Conservation (phyloP, 2,888 invertebrate genomes). For the Lobophora halterata region DNA sequence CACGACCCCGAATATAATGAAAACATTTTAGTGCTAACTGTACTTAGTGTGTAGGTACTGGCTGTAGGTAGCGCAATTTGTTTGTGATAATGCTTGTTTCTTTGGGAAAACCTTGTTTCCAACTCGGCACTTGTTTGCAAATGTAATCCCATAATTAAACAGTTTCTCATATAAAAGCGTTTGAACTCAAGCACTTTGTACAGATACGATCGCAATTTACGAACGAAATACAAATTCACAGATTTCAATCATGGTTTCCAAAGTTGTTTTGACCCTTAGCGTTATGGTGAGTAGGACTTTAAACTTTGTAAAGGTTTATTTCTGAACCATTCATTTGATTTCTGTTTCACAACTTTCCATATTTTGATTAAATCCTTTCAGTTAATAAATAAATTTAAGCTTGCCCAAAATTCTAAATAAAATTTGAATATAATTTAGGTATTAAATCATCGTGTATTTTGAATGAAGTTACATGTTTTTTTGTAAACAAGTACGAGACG, state of each 20-base stretch:
- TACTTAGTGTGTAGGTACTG: too few relatives aligned
- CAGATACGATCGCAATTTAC: constrained; percentile 40
- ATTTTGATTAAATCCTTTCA: too few relatives aligned
- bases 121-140: constrained; percentile 34
- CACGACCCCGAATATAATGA: too few relatives aligned
- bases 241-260: constrained; percentile 56
- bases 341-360: too few relatives aligned
- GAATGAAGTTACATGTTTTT: too few relatives aligned
- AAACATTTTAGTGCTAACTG: constrained; percentile 34
- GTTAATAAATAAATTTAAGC: too few relatives aligned
- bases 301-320: constrained; percentile 2
- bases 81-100: constrained; percentile 42
- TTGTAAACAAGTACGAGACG: too few relatives aligned
- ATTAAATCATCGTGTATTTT: too few relatives aligned
- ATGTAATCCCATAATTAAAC: constrained; percentile 53
- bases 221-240: constrained; percentile 38
- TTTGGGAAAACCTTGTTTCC: constrained; percentile 63
- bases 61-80: constrained; percentile 50
- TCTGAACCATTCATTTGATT: too few relatives aligned
- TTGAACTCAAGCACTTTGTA: constrained; percentile 29
- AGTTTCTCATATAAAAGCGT: constrained; percentile 55
- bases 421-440: too few relatives aligned
- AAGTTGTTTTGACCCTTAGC: constrained; percentile 54
- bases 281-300: constrained; percentile 55
- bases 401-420: too few relatives aligned